Conservation (phyloP, 2,888 invertebrate genomes). For the Aproaerema taeniolella region DNA sequence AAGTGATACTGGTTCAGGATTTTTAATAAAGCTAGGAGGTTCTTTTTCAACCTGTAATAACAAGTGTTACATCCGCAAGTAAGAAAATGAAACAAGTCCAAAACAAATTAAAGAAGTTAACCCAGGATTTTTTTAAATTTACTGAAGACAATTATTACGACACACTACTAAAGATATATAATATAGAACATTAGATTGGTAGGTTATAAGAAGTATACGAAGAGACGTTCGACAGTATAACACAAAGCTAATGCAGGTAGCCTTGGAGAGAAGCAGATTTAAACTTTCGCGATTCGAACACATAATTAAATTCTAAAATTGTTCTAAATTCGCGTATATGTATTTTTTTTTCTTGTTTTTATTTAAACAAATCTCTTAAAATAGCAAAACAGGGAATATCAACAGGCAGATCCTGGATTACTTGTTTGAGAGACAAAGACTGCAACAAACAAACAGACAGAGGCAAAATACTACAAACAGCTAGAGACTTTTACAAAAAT, state of each 20-base stretch:
- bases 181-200: neutral
- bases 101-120: neutral
- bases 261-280: neutral
- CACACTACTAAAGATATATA: neutral
- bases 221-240: no score
- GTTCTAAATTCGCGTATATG: no score
- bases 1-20: neutral
- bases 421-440: neutral
- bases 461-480: neutral
- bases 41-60: no score
- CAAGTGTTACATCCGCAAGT: no score
- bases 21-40: no score
- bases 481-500: neutral
- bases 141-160: neutral
- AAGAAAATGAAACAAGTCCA: no score
- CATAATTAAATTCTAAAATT: no score
- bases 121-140: neutral
- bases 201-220: neutral
- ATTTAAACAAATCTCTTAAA: neutral
- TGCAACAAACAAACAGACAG: neutral
- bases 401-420: neutral
- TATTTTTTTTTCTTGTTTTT: no score
- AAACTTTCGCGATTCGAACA: no score
- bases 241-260: neutral
- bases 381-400: neutral